These are phyloP conservation scores for Sorex maritimensis DNA, from an alignment of 2,797 vertebrate genomes.

Conservation along the genomic window DNA sequence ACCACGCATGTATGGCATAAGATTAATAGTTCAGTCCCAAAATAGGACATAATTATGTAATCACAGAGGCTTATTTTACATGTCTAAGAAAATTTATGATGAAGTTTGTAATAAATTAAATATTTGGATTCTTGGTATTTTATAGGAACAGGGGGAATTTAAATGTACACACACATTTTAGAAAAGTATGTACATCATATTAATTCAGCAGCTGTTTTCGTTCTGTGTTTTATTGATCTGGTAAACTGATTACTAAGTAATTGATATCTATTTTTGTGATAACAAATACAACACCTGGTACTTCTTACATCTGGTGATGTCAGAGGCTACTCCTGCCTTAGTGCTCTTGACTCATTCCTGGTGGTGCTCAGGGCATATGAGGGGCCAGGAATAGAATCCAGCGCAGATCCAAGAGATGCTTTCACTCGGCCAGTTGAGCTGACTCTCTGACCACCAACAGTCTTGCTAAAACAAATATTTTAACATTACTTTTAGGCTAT, in stretches of 20 bases:
- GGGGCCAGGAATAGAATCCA: too few relatives aligned
- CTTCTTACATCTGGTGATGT: too few relatives aligned
- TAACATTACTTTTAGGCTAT: neutral
- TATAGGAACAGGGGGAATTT: neutral
- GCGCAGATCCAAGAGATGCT: too few relatives aligned
- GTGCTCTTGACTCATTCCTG: too few relatives aligned
- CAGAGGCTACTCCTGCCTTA: too few relatives aligned
- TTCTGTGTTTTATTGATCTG: neutral
- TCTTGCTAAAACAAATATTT: conserved; percentile 32
- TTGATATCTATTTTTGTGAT: neutral
- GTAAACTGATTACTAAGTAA: conserved; percentile 6
- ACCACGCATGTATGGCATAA: neutral
- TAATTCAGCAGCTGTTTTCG: neutral
- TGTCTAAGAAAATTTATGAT: conserved; percentile 12
- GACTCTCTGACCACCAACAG: too few relatives aligned
- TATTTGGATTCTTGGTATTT: neutral
- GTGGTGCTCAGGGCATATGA: too few relatives aligned
- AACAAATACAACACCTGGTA: too few relatives aligned
- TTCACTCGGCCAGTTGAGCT: too few relatives aligned
- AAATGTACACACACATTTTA: conserved; percentile 7
- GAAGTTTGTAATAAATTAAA: conserved; percentile 43
- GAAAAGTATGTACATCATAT: neutral
- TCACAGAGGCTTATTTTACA: conserved; percentile 26
- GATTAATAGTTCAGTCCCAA: conserved; percentile 14
- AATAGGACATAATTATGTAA: conserved; percentile 12